Base-by-base conservation (phyloP, 2,888 invertebrate genomes). In the Phalangium opilio region DNA sequence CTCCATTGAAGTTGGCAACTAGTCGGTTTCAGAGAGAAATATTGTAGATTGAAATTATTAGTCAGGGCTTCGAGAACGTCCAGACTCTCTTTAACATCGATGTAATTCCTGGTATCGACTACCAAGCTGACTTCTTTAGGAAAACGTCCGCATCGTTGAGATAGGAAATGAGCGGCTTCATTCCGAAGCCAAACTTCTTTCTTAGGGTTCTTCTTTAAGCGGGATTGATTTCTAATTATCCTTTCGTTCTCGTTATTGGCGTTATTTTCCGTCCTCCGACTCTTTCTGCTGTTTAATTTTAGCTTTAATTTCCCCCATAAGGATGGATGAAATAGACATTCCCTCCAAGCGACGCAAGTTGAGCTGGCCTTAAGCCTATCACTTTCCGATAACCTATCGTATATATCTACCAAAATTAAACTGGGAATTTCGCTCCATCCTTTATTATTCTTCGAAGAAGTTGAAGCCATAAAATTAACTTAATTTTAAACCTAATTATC, bases 281-380 rank as follows among this genome's bases (percentile, higher is more conserved):
- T 27, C 27, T 27, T 27, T 8, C 27, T 27, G 41, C 50, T 50
- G 51, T 58, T 55, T 34, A 57, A 43, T 35, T 48, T 48, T 43
- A 58, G 49, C 27, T 47, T 49, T 44, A 54, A 52, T 47, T 49
- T 43, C 34, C 41, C 58, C 65, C 65, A 66, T 47, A 64, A 57
- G 38, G 59, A 58, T 41, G 64, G 63, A 51, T 64, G 64, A 55
- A 64, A 67, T 15, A 67, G 57, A 50, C 62, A 64, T 42, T 59
- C 58, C 53, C 75, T 67, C 75, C 75, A 76, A 62, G 70, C 66
- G 62, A 68, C 71, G 60, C 75, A 75, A 35, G 68, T 67, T 51
- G 71, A 67, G 41, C 74, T 70, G 51, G 73, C 73, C 53, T 63
- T 65, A 21, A 72, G 61, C 60, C 69, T 69, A 60, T 75, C 75